A percentile compares a stretch with the other conserved stretches of the same genome.
Evolutionary conservation across 2,113 vertebrate genomes (phyloP).

Genomic region (Rhagologus leucostigma): DNA sequence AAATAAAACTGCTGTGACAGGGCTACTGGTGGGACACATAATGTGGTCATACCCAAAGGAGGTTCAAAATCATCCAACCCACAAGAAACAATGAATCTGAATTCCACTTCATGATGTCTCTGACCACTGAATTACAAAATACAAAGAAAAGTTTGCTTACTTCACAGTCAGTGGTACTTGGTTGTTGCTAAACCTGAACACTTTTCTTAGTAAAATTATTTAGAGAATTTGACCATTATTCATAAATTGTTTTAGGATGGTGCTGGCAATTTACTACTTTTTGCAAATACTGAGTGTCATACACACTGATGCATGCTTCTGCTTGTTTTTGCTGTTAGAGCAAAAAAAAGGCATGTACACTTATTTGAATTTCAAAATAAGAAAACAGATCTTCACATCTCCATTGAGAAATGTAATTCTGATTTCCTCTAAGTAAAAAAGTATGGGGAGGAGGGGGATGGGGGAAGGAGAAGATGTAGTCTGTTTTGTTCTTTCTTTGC

Average conservation of each 20-base stretch:
- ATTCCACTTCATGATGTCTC: background rate
- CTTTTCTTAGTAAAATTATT: background rate
- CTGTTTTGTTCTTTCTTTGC: background rate
- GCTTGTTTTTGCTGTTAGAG: background rate
- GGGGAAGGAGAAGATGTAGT: background rate
- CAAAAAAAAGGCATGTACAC: background rate
- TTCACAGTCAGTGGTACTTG: background rate
- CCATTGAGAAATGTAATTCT: background rate
- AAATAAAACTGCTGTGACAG: background rate
- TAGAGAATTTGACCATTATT: background rate
- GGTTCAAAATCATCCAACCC: background rate
- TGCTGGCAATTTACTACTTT: background rate
- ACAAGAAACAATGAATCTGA: background rate
- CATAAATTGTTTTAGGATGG: background rate
- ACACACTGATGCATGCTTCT: background rate
- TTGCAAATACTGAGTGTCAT: background rate
- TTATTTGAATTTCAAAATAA: background rate
- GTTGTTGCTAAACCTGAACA: background rate
- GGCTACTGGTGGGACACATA: background rate
- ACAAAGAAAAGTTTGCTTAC: background rate
- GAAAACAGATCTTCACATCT: background rate
- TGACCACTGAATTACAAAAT: background rate
- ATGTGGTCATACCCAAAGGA: background rate
- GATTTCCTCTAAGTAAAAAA: background rate
- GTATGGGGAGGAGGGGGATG: fast-evolving